phyloP scores from a whole-genome alignment of 2,113 vertebrate species.

The Varanus salvator region DNA sequence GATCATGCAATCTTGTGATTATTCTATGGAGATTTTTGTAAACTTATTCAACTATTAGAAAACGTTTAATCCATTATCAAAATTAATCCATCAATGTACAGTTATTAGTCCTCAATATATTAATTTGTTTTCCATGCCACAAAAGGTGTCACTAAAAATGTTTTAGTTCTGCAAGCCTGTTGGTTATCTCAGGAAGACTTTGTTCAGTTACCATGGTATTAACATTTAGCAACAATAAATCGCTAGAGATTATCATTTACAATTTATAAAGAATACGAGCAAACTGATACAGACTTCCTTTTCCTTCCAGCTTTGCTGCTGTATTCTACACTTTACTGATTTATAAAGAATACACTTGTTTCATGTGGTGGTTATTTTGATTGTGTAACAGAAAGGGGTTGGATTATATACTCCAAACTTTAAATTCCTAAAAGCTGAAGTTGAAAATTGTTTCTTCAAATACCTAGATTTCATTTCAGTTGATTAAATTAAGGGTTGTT shows the following conservation, averaged over 20 bases:
- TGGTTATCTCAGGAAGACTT: conserved; percentile 4
- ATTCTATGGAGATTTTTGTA: background rate
- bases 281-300: background rate
- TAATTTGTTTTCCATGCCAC: background rate
- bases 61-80: background rate
- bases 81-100: background rate
- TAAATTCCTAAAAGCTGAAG: conserved; percentile 20
- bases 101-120: background rate
- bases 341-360: background rate
- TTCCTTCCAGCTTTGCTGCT: background rate
- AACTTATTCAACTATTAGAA: background rate
- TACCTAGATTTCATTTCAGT: conserved; percentile 44
- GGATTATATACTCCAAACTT: conserved; percentile 6
- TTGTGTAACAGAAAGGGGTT: background rate
- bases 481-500: conserved; percentile 9
- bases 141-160: background rate
- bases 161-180: background rate
- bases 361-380: conserved; percentile 13
- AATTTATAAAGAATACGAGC: background rate
- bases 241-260: conserved; percentile 15
- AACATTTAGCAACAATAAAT: conserved; percentile 38
- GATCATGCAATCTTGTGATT: background rate
- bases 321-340: background rate
- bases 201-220: conserved; percentile 9
- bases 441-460: conserved; percentile 5